A percentile compares a stretch with the other conserved stretches of the same genome.
Conservation (phyloP, 2,888 invertebrate species). For the Noctuana brunneofusca region DNA sequence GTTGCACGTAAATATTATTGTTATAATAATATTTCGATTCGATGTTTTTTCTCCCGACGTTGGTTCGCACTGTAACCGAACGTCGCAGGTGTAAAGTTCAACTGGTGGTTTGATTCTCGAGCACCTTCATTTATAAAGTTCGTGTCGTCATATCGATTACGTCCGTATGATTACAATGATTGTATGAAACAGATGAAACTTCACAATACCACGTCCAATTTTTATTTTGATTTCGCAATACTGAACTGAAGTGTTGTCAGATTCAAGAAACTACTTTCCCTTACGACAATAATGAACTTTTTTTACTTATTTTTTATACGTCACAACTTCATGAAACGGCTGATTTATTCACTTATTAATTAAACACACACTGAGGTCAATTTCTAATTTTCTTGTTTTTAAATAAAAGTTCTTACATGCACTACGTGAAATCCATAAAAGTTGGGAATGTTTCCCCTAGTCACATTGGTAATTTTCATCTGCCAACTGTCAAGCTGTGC, state of each 20-base stretch:
- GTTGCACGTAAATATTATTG: constrained; percentile 12
- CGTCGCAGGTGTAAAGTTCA: constrained; percentile 62
- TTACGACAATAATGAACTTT: neutral
- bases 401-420: too few relatives aligned
- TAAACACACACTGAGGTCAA: too few relatives aligned
- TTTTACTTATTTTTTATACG: neutral
- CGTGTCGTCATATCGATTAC: constrained; percentile 80
- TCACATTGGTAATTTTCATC: neutral
- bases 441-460: neutral
- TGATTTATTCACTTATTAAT: too few relatives aligned
- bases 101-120: constrained; percentile 63
- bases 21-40: constrained; percentile 41
- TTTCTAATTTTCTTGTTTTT: too few relatives aligned
- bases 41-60: constrained; percentile 58
- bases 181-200: constrained; percentile 43
- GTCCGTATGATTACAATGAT: constrained; percentile 44
- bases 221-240: constrained; percentile 59
- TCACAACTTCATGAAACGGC: neutral
- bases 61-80: constrained; percentile 82
- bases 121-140: constrained; percentile 79
- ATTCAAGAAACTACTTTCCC: constrained; percentile 24
- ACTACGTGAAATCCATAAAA: too few relatives aligned
- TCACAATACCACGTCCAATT: constrained; percentile 56
- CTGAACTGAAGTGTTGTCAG: constrained; percentile 49
- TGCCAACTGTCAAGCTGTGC: constrained; percentile 2